Conservation (phyloP, 2,888 invertebrate genomes). For the Eilema depressum region DNA sequence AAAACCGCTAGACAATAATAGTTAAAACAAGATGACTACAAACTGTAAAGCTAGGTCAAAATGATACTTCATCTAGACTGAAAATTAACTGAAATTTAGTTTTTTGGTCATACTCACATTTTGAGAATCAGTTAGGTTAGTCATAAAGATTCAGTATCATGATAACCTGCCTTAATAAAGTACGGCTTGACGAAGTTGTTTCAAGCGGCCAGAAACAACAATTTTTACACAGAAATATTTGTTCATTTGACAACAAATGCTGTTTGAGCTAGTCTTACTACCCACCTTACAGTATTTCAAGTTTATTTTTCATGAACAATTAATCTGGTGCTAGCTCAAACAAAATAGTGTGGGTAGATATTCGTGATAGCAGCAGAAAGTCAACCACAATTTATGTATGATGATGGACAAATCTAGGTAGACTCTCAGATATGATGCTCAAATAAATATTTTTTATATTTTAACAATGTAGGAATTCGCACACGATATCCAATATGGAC, state of each 20-base stretch:
- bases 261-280: constrained; percentile 80
- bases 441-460: constrained; percentile 85
- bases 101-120: constrained; percentile 50
- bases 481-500: constrained; percentile 85
- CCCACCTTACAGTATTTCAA: constrained; percentile 65
- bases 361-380: constrained; percentile 71
- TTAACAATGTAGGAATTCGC: constrained; percentile 83
- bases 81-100: constrained; percentile 50
- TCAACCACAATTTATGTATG: constrained; percentile 85
- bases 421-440: constrained; percentile 79
- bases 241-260: constrained; percentile 52
- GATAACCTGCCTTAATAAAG: constrained; percentile 58
- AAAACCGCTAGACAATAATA: constrained; percentile 51
- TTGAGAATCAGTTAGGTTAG: constrained; percentile 33
- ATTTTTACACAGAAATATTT: constrained; percentile 65
- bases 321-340: constrained; percentile 81
- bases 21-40: constrained; percentile 35
- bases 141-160: constrained; percentile 54
- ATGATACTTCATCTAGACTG: constrained; percentile 48
- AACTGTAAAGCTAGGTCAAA: constrained; percentile 41
- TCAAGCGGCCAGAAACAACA: constrained; percentile 80
- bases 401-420: constrained; percentile 84
- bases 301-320: constrained; percentile 57
- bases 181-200: constrained; percentile 75
- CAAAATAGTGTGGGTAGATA: constrained; percentile 66